Conservation (phyloP, 1,140 invertebrate genomes). For the Homalodisca vitripennis region DNA sequence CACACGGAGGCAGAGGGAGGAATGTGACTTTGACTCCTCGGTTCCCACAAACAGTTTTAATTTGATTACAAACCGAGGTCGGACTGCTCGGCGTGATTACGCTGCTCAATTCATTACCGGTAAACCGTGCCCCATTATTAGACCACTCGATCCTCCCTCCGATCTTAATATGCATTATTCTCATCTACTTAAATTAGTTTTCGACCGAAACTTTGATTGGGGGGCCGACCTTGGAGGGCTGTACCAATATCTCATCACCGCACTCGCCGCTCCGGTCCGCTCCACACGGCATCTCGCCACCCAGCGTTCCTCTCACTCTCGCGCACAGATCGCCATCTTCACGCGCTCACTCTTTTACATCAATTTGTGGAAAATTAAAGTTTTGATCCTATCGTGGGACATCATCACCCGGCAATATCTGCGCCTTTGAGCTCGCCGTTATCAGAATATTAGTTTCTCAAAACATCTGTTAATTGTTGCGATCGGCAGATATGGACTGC, state of each 20-base stretch:
- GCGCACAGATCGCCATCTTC: not conserved
- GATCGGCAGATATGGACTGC: not conserved
- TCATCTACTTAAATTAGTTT: slow-evolving; percentile 32
- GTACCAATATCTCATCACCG: slow-evolving; percentile 30
- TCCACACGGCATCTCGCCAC: not conserved
- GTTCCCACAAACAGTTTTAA: slow-evolving; percentile 26
- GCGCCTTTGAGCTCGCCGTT: slow-evolving; percentile 18
- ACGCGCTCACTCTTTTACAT: not conserved
- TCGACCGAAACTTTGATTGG: slow-evolving; percentile 30
- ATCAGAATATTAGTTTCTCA: slow-evolving; percentile 25
- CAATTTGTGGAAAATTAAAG: slow-evolving; percentile 23
- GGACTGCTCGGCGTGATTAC: slow-evolving; percentile 11
- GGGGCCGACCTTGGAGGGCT: slow-evolving; percentile 25
- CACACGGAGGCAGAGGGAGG: no score
- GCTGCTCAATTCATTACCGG: slow-evolving; percentile 26
- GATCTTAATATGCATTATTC: slow-evolving; percentile 32
- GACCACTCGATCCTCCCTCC: slow-evolving; percentile 23
- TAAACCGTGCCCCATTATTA: slow-evolving; percentile 23
- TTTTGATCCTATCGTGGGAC: not conserved
- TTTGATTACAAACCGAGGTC: slow-evolving; percentile 20
- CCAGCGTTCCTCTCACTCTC: not conserved
- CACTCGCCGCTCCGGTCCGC: not conserved
- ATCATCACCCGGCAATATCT: not conserved
- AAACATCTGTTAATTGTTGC: slow-evolving; percentile 24
- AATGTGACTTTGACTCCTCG: not conserved